These are phyloP conservation scores for Priocnemis perturbator DNA, from an alignment of 2,888 invertebrate genomes.

Conservation along the genomic window DNA sequence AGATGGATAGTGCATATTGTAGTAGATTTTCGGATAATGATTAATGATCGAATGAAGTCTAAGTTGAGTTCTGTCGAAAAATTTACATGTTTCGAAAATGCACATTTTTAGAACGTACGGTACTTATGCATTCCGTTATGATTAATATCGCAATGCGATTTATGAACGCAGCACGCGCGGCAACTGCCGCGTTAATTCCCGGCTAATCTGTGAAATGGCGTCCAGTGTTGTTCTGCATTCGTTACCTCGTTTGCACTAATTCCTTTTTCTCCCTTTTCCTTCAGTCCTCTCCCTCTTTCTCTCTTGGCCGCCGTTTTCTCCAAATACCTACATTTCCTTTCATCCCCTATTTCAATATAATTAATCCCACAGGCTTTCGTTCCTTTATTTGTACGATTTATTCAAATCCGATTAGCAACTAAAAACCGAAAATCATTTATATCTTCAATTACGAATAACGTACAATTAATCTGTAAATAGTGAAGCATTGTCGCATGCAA, in stretches of 20 bases:
- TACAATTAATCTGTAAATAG: too few species aligned
- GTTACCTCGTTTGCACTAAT: conserved; percentile 16
- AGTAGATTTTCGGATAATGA: too few species aligned
- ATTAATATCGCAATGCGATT: conserved; percentile 47
- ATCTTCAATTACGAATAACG: too few species aligned
- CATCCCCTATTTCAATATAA: too few species aligned
- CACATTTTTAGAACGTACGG: conserved; percentile 3
- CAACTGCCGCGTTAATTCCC: conserved; percentile 15
- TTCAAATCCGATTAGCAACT: too few species aligned
- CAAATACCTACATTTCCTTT: too few species aligned
- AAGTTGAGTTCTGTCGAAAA: too few species aligned
- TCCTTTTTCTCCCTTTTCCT: not conserved
- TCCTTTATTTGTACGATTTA: conserved; percentile 2
- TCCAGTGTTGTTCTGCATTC: conserved; percentile 12
- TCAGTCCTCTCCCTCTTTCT: not conserved
- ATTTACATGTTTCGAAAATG: too few species aligned
- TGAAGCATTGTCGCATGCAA: too few species aligned
- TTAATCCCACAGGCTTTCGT: not conserved
- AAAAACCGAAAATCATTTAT: too few species aligned
- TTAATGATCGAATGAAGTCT: too few species aligned
- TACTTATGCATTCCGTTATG: conserved; percentile 38
- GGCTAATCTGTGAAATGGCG: conserved; percentile 37
- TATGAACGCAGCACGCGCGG: conserved; percentile 17
- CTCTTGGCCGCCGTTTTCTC: not conserved
- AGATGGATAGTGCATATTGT: too few species aligned